Evolutionary conservation across 2,888 invertebrate species (phyloP), one percentile per base, ranked within the genome.

Genomic region (Pocota personata): DNA sequence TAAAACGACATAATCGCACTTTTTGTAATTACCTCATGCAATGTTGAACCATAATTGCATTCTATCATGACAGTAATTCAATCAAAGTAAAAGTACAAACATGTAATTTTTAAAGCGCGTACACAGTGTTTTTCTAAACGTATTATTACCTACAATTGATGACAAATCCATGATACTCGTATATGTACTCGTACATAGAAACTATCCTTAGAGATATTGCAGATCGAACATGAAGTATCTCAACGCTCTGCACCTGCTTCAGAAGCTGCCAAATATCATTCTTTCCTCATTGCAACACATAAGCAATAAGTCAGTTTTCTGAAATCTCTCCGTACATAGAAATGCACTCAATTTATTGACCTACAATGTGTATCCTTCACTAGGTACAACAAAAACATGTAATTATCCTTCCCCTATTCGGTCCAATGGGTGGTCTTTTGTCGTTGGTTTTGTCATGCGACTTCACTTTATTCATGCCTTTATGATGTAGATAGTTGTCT

Each of bases 301-400:
- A 16, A 12, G n/a, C 3, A n/a, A 24, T 14, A 46, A 35, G 27
- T 32, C 27, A 35, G 2, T 32, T 52, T 37, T 62, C 21, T 27
- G n/a, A 30, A 40, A 35, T 43, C 16, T 55, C 10, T 8, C 21
- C 19, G 14, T 57, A 83, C 55, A 67, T 55, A n/a, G 40, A 55
- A 69, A 40, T 67, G 67, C 67, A 67, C 73, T 79, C 79, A 58
- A 58, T 66, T 35, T 16, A 69, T 69, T 57, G 55, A 83, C 52
- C 64, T 58, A 46, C 10, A 69, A 58, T 2, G 6, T 27, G 8
- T 71, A 57, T 71, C 35, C 64, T 62, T 48, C 40, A 48, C 30
- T 37, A 14, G 27, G 30, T 4, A 30, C 35, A 62, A 48, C 27
- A 57, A 73, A 12, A 76, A 55, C 35, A 52, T 62, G 60, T 67